Percentiles rank a stretch among this genome's conserved stretches.
phyloP scores from a whole-genome alignment of 2,113 vertebrate species.

The Etheostoma cragini region DNA sequence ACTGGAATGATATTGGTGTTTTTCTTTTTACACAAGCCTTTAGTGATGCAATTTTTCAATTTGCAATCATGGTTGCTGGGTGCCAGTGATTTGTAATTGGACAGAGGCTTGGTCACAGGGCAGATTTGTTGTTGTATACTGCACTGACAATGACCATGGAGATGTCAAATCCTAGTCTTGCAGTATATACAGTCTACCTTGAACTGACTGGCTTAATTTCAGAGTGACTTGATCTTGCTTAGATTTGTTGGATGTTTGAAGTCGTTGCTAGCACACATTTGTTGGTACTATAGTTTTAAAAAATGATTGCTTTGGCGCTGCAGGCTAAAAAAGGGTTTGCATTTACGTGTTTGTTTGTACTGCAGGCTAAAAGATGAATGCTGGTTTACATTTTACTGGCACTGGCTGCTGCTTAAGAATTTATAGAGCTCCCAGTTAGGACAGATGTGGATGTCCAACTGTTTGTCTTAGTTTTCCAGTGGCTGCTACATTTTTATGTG shows the following conservation, averaged over 20 bases:
- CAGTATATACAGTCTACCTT: slow-evolving; percentile 32
- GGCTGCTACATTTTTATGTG: slow-evolving; percentile 28
- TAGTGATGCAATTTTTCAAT: slow-evolving; percentile 48
- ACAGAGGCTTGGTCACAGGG: slow-evolving; percentile 18
- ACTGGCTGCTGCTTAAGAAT: slow-evolving; percentile 48
- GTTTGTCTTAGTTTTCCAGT: slow-evolving; percentile 8
- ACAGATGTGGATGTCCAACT: slow-evolving; percentile 53
- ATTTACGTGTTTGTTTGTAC: slow-evolving; percentile 67
- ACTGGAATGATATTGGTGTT: slow-evolving; percentile 16
- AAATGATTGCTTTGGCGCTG: slow-evolving; percentile 42
- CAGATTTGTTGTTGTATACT: slow-evolving; percentile 25
- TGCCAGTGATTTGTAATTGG: slow-evolving; percentile 43
- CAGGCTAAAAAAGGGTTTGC: slow-evolving; percentile 44
- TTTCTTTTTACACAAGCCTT: slow-evolving; percentile 33
- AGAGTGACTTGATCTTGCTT: slow-evolving; percentile 36
- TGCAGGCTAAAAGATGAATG: slow-evolving; percentile 60
- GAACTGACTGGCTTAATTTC: slow-evolving; percentile 57
- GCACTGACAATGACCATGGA: slow-evolving; percentile 32
- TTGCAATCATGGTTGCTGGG: slow-evolving; percentile 21
- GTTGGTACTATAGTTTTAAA: slow-evolving; percentile 48
- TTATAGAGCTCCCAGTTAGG: slow-evolving; percentile 46
- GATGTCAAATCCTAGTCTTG: slow-evolving; percentile 41
- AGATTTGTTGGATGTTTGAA: slow-evolving; percentile 37
- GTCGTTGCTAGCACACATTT: slow-evolving; percentile 52
- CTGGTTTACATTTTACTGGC: slow-evolving; percentile 56